These are phyloP conservation scores for Seira ritae DNA, from an alignment of 2,888 invertebrate species.

Conservation along the genomic window DNA sequence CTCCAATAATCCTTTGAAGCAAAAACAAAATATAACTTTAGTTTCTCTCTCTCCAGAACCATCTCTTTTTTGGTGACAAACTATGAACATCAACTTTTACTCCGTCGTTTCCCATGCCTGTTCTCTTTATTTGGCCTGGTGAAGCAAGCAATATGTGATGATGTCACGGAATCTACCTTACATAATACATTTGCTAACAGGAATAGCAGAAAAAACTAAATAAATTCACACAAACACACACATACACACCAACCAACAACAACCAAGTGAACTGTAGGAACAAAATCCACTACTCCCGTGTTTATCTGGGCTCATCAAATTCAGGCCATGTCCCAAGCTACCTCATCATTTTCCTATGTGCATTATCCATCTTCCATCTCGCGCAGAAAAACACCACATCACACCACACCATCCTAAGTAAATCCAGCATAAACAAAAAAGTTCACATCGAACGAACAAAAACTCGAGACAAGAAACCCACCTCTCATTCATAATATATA, in stretches of 20 bases:
- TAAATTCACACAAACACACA: too few relatives aligned
- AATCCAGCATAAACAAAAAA: constrained; percentile 18
- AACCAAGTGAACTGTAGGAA: constrained; percentile 27
- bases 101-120: background rate
- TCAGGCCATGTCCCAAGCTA: constrained; percentile 60
- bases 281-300: constrained; percentile 24
- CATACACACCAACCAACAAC: background rate
- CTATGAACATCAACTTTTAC: background rate
- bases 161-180: constrained; percentile 52
- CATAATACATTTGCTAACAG: constrained; percentile 17
- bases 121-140: constrained; percentile 32
- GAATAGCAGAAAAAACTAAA: too few relatives aligned
- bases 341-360: constrained; percentile 37
- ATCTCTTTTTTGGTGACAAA: constrained; percentile 16
- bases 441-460: background rate
- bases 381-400: too few relatives aligned
- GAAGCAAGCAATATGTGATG: constrained; percentile 44
- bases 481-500: constrained; percentile 67
- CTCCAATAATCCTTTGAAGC: too few relatives aligned
- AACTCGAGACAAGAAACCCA: constrained; percentile 41
- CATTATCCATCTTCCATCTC: constrained; percentile 20
- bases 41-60: background rate
- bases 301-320: constrained; percentile 56
- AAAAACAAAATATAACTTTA: background rate
- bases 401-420: background rate